These are phyloP conservation scores for Palythoa heliodiscus DNA, from an alignment of 92 coral and sea anemone genomes.

Conservation along the genomic window DNA sequence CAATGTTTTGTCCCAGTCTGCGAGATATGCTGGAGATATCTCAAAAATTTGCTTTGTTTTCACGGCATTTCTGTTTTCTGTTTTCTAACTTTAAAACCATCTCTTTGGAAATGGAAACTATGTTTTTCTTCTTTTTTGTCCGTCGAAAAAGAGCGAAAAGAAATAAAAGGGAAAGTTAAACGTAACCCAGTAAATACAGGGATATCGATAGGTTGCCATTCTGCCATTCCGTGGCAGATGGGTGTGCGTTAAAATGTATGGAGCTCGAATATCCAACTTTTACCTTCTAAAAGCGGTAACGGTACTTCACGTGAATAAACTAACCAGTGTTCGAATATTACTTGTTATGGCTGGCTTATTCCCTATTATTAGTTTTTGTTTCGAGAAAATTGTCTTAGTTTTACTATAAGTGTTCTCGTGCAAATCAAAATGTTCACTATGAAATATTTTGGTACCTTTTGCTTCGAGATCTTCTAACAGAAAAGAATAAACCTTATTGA, in stretches of 20 bases:
- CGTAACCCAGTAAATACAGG: background rate
- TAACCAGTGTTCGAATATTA: background rate
- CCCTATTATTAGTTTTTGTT: background rate
- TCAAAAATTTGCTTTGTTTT: conserved; percentile 15
- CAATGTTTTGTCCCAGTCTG: background rate
- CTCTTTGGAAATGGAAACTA: background rate
- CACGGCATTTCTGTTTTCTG: background rate
- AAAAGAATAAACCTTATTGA: background rate
- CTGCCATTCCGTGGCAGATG: conserved; percentile 9
- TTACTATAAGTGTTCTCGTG: background rate
- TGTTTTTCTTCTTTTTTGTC: background rate
- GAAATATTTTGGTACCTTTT: background rate
- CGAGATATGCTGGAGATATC: background rate
- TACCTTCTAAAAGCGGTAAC: background rate
- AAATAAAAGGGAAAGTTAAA: background rate
- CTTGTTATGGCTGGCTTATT: background rate
- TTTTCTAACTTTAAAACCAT: background rate
- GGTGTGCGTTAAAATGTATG: conserved; percentile 11
- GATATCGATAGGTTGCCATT: background rate
- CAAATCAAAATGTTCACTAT: background rate
- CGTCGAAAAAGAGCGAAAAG: background rate
- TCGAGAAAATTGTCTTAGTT: background rate
- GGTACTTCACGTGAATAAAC: background rate
- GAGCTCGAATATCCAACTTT: conserved; percentile 11
- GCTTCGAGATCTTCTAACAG: background rate